phyloP scores from a whole-genome alignment of 2,888 invertebrate species.

The Hoplodrina ambigua region DNA sequence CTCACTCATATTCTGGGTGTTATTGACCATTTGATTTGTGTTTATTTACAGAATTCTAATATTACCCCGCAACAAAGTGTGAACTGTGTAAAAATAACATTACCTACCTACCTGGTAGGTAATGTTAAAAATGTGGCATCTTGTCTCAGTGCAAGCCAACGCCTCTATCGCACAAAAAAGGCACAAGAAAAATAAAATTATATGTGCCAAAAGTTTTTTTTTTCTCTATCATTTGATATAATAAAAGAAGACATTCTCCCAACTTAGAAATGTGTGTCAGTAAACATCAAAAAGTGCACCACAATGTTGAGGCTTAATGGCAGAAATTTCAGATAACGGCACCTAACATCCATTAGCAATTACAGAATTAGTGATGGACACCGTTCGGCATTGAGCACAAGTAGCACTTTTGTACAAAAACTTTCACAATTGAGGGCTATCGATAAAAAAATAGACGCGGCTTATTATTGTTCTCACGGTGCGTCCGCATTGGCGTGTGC shows the following conservation, averaged over 20 bases:
- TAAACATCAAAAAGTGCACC: slow-evolving; percentile 25
- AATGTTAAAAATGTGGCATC: no score
- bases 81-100: no score
- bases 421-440: slow-evolving; percentile 65
- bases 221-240: no score
- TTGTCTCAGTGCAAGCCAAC: no score
- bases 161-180: no score
- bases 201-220: no score
- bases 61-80: no score
- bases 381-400: slow-evolving; percentile 46
- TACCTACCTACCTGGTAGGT: no score
- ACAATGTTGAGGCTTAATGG: slow-evolving; percentile 46
- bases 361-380: slow-evolving; percentile 58
- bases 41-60: no score
- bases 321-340: slow-evolving; percentile 57
- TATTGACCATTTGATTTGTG: no score
- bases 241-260: neutral
- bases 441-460: slow-evolving; percentile 62
- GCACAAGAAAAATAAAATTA: no score
- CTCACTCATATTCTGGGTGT: no score
- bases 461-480: slow-evolving; percentile 72
- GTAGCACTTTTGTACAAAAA: slow-evolving; percentile 62
- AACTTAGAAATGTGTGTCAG: slow-evolving; percentile 34
- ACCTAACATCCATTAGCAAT: slow-evolving; percentile 49
- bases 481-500: slow-evolving; percentile 81